Percentiles rank a stretch among this genome's conserved stretches.
Conservation (phyloP, 2,113 vertebrate species). For the Corapipo altera region DNA sequence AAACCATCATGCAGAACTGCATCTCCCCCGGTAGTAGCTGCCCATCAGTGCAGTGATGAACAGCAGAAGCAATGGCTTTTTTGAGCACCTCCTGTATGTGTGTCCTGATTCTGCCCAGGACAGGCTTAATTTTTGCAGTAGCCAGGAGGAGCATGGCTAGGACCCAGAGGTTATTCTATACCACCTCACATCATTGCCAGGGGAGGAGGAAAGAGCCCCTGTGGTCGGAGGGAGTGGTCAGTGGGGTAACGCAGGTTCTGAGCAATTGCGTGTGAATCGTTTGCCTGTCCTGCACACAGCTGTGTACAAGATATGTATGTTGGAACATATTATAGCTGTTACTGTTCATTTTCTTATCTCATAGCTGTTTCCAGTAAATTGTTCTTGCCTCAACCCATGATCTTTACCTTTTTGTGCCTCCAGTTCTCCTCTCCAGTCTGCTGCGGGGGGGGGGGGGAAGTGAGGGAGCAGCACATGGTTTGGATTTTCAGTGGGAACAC, state of each 20-base stretch:
- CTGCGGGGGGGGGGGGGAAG: background rate
- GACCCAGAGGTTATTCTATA: background rate
- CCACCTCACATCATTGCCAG: background rate
- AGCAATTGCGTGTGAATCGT: background rate
- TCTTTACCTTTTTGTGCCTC: background rate
- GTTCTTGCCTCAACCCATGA: background rate
- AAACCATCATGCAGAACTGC: background rate
- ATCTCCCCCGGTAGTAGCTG: background rate
- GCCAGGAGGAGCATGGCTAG: background rate
- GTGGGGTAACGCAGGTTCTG: background rate
- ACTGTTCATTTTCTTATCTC: background rate
- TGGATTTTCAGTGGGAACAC: background rate
- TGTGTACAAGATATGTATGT: too few relatives aligned
- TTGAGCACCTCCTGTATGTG: accelerated
- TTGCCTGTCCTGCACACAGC: background rate
- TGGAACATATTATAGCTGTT: background rate
- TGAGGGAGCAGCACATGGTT: background rate
- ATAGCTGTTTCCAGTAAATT: background rate
- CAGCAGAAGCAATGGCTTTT: background rate
- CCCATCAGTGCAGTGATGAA: accelerated
- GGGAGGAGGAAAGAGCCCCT: background rate
- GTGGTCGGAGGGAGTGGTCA: background rate
- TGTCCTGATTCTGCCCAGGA: background rate
- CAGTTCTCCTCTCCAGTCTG: background rate
- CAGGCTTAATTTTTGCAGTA: background rate